Percentiles rank a stretch among this genome's conserved stretches.
Evolutionary conservation across 2,113 vertebrate genomes (phyloP).

Genomic region (Dipodomys ordii): DNA sequence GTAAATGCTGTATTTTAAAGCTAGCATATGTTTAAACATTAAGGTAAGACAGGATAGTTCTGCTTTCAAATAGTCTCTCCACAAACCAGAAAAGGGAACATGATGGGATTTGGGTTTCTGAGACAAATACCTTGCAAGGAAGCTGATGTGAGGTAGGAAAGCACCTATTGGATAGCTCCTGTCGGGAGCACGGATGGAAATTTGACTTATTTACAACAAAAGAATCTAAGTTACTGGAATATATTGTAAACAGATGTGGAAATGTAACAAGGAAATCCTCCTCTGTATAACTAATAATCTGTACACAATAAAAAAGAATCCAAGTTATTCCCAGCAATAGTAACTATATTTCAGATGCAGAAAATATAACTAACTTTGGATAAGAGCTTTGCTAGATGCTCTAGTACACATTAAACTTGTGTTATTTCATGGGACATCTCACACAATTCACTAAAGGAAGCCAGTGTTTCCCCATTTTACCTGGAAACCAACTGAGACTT

Average conservation of each 20-base stretch:
- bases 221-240: background rate
- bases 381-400: background rate
- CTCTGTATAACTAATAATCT: too few relatives aligned
- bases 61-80: constrained; percentile 32
- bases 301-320: background rate
- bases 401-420: background rate
- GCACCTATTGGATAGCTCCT: background rate
- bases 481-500: background rate
- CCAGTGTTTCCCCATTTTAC: background rate
- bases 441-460: background rate
- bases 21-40: background rate
- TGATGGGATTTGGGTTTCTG: background rate
- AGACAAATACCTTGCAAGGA: background rate
- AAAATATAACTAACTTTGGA: background rate
- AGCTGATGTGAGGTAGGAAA: background rate
- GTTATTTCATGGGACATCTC: background rate
- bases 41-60: background rate
- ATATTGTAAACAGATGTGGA: too few relatives aligned
- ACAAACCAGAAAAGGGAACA: constrained; percentile 28
- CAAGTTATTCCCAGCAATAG: background rate
- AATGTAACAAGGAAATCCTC: too few relatives aligned
- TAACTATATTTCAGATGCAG: background rate
- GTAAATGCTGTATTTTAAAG: background rate
- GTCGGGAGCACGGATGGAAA: background rate
- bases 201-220: background rate